These are phyloP conservation scores for Euwallacea fornicatus DNA, from an alignment of 1,140 invertebrate species.

Conservation along the genomic window DNA sequence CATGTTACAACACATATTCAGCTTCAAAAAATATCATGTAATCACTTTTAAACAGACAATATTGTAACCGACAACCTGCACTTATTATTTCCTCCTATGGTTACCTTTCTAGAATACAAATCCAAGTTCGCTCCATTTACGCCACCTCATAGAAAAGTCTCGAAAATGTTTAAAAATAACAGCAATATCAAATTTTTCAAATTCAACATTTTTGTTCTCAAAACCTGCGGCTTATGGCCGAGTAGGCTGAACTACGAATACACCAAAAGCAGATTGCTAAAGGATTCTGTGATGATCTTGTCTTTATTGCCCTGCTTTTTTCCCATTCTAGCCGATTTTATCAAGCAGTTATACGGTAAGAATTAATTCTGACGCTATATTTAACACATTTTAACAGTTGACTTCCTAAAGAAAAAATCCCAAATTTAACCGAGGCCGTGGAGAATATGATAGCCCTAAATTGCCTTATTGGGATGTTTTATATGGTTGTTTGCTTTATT, in stretches of 20 bases:
- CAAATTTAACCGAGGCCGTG: conserved; percentile 31
- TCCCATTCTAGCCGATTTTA: conserved; percentile 37
- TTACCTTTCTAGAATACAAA: too few relatives aligned
- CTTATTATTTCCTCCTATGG: too few relatives aligned
- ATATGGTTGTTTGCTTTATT: conserved; percentile 43
- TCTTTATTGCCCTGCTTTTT: conserved; percentile 38
- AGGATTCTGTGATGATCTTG: conserved; percentile 31
- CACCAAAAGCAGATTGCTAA: conserved; percentile 21
- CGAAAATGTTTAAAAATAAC: too few relatives aligned
- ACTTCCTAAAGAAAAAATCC: conserved; percentile 22
- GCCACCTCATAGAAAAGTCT: too few relatives aligned
- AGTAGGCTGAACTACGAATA: conserved; percentile 18
- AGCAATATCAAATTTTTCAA: conserved; percentile 10
- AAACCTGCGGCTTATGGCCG: conserved; percentile 36
- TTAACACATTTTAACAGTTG: conserved; percentile 10
- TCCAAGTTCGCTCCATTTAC: too few relatives aligned
- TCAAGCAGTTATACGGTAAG: conserved; percentile 33
- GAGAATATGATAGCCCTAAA: conserved; percentile 41
- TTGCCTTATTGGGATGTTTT: conserved; percentile 43
- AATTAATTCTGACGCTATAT: not conserved
- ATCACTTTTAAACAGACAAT: too few relatives aligned
- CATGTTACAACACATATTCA: too few relatives aligned
- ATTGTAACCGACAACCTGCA: too few relatives aligned
- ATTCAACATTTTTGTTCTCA: conserved; percentile 27
- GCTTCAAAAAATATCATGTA: too few relatives aligned